These are phyloP conservation scores for Thera obeliscata DNA, from an alignment of 2,888 invertebrate genomes.

Conservation along the genomic window DNA sequence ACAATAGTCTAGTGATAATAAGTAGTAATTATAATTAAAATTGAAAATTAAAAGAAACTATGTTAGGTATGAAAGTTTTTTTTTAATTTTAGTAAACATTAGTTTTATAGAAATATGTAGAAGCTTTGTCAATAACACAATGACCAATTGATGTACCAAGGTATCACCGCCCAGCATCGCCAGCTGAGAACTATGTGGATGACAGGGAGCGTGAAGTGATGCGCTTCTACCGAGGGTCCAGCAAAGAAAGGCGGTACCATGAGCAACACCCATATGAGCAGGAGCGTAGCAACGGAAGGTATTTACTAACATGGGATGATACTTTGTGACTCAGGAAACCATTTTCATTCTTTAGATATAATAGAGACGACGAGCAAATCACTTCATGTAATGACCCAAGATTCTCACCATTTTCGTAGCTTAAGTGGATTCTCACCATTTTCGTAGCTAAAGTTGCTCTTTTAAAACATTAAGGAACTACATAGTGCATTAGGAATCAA, in stretches of 20 bases:
- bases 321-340: constrained; percentile 21
- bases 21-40: not conserved
- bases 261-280: constrained; percentile 65
- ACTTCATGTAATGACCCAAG: constrained; percentile 22
- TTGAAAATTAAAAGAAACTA: too few species aligned
- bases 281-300: constrained; percentile 65
- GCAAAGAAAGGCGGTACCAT: constrained; percentile 66
- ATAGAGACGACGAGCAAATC: not conserved
- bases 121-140: constrained; percentile 13
- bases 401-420: constrained; percentile 15
- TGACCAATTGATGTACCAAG: constrained; percentile 38
- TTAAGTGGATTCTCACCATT: constrained; percentile 16
- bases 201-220: constrained; percentile 72
- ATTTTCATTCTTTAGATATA: constrained; percentile 2
- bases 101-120: not conserved
- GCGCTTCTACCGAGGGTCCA: constrained; percentile 75
- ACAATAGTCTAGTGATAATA: constrained; percentile 8
- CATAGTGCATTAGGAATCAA: not conserved
- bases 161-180: constrained; percentile 64
- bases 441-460: not conserved
- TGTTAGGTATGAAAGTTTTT: too few species aligned
- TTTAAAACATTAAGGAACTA: not conserved
- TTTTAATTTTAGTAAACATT: not conserved
- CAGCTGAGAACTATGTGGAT: constrained; percentile 63
- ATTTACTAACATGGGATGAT: constrained; percentile 28